Percentiles rank a stretch among this genome's conserved stretches.
These are phyloP conservation scores for Conistra vaccinii DNA, from an alignment of 2,888 invertebrate genomes.

Conservation along the genomic window DNA sequence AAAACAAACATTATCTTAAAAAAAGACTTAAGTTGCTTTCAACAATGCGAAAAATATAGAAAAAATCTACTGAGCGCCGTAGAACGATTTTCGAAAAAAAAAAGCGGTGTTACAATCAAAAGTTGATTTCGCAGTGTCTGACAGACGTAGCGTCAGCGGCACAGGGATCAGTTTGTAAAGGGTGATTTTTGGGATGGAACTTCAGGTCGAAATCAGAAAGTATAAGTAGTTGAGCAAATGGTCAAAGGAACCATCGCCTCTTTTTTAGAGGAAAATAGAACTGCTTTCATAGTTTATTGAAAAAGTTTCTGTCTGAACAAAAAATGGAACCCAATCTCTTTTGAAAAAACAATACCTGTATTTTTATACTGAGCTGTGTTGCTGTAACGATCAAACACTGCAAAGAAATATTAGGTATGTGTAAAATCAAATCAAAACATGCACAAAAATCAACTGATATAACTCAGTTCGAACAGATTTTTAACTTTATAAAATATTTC, in stretches of 20 bases:
- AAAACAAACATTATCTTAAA: neutral
- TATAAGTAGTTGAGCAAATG: neutral
- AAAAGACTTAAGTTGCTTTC: too few relatives aligned
- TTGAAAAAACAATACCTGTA: neutral
- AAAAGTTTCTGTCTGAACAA: neutral
- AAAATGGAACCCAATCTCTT: neutral
- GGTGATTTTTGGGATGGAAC: neutral
- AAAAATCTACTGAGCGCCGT: neutral
- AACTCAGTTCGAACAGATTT: neutral
- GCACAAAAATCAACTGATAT: neutral
- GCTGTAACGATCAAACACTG: neutral
- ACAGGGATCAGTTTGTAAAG: neutral
- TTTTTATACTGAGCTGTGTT: neutral
- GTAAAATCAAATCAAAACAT: slow-evolving; percentile 6
- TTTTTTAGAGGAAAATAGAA: neutral
- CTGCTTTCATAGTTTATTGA: neutral
- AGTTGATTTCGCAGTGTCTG: neutral
- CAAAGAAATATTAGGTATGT: neutral
- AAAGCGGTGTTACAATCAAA: neutral
- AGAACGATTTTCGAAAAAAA: neutral
- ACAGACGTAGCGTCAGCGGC: neutral
- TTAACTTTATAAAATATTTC: neutral
- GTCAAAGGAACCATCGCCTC: neutral
- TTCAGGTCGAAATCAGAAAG: neutral
- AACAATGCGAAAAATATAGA: neutral